Base-by-base conservation (phyloP, 2,888 invertebrate species). In the Eristalis arbustorum region DNA sequence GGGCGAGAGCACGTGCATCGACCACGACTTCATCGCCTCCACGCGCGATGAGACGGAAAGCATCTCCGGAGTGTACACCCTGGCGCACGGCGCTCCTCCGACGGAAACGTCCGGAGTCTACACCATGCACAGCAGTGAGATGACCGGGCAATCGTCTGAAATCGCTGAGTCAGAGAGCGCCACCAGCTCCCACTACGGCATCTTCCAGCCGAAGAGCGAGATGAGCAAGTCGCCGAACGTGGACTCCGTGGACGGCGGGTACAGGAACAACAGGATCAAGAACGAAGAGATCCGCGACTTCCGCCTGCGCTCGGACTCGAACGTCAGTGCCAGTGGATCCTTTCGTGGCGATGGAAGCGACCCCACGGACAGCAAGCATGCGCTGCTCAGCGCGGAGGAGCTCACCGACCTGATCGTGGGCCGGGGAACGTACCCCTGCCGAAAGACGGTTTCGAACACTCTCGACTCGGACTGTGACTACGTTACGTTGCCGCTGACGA, bases 391-490 rank as follows among this genome's bases (percentile, higher is more conserved):
- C 40, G 97, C 97, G 6, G 96, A 96, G 91, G 97, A 97, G 91
- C 93, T 97, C 34, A 96, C 96, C 25, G 97, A 97, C 90, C 92
- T 97, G 81, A 97, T 97, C 76, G 97, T 97, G 0, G 97, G 97
- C 0, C 94, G 96, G 78, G 95, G 95, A 25, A 95, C 96, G 22
- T 97, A 97, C 93, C 97, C 96, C 1, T 95, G 95, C 0, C 93
- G 95, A 25, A 96, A 96, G 90, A 96, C 97, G 0, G 96, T 97
- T 57, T 97, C 97, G 90, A 95, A 96, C 89, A 97, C 97, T 0
- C 94, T 98, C 90, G 97, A 98, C 91, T 97, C 98, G 0, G 97
- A 97, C 90, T 97, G 97, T 34, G 98, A 98, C 92, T 98, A 98
- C 91, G 98, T 98, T 1, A 96, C 97, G 83, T 93, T 97, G 90